phyloP scores from a whole-genome alignment of 2,888 invertebrate genomes.

The Lochmaea capreae region DNA sequence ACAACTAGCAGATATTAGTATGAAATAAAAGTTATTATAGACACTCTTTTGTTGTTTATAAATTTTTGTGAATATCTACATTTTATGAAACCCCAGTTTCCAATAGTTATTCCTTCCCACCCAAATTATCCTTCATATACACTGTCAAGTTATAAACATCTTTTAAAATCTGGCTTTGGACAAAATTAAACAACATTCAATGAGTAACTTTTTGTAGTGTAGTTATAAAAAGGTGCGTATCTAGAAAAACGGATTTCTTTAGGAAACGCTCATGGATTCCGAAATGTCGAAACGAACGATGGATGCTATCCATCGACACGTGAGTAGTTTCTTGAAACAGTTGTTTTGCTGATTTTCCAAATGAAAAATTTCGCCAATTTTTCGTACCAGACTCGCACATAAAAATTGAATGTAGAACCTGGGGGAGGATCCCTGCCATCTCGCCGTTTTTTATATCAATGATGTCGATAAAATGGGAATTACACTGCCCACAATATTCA shows the following conservation, averaged over 20 bases:
- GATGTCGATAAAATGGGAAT: slow-evolving; percentile 18
- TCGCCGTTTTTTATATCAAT: slow-evolving; percentile 1
- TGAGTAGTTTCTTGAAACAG: slow-evolving; percentile 49
- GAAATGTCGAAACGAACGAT: slow-evolving; percentile 15
- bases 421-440: not conserved
- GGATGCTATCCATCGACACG: slow-evolving; percentile 45
- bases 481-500: slow-evolving; percentile 7
- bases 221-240: too few relatives aligned
- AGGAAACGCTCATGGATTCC: slow-evolving; percentile 8
- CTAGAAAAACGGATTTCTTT: not conserved
- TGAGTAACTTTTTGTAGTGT: too few relatives aligned
- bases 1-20: too few relatives aligned
- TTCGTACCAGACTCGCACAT: slow-evolving; percentile 31
- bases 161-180: too few relatives aligned
- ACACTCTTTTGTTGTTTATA: too few relatives aligned
- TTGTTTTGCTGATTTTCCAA: slow-evolving; percentile 43
- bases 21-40: too few relatives aligned
- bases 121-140: too few relatives aligned
- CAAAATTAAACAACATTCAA: too few relatives aligned
- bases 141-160: too few relatives aligned
- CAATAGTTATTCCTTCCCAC: too few relatives aligned
- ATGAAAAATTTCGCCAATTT: slow-evolving; percentile 40
- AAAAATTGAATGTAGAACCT: slow-evolving; percentile 36
- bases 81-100: too few relatives aligned
- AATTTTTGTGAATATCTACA: too few relatives aligned